Evolutionary conservation across 1,140 invertebrate species (phyloP), one percentile per base, ranked within the genome.

Genomic region (Trypoxylus dichotomus): DNA sequence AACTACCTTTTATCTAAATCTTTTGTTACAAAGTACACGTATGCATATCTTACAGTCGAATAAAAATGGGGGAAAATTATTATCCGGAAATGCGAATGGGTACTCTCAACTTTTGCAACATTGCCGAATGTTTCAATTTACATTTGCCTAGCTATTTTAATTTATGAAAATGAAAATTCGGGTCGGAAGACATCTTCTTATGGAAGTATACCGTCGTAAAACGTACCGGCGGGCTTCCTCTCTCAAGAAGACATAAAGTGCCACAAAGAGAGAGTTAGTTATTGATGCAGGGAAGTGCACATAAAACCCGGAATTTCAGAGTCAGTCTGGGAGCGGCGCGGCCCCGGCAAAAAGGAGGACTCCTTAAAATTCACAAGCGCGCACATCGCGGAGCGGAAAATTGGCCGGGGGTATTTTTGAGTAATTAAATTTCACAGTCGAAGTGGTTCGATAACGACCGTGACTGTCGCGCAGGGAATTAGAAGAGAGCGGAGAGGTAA

Each of bases 261-360:
- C 60, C 60, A 63, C 60, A 63, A 63, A 63, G 60, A 63, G 19
- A 63, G 60, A 63, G 60, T 63, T 63, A 63, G 60, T 63, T 63
- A 63, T 63, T 63, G 60, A 63, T 63, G 60, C 25, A 63, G 60
- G 60, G 25, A 63, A 63, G 60, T 63, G 60, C 60, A 63, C 60
- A 63, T 63, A 63, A 63, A 63, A 63, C 60, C 60, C 21, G 25
- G 60, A 21, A 63, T 63, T 63, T 63, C 60, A 63, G 60, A 21
- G 60, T 63, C 60, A 63, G 60, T 11, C 25, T 11, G 11, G 43
- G 21, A 63, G 19, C 25, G 21, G 21, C 19, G 0, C 2, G 5
- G 10, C 7, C 60, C 60, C 10, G 8, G 25, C n/a, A 6, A 19
- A 63, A 63, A 21, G 1, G 25, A 63, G 3, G 60, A 11, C 60